These are phyloP conservation scores for Hippocampus mohnikei DNA, from an alignment of 2,113 vertebrate species.

Conservation along the genomic window DNA sequence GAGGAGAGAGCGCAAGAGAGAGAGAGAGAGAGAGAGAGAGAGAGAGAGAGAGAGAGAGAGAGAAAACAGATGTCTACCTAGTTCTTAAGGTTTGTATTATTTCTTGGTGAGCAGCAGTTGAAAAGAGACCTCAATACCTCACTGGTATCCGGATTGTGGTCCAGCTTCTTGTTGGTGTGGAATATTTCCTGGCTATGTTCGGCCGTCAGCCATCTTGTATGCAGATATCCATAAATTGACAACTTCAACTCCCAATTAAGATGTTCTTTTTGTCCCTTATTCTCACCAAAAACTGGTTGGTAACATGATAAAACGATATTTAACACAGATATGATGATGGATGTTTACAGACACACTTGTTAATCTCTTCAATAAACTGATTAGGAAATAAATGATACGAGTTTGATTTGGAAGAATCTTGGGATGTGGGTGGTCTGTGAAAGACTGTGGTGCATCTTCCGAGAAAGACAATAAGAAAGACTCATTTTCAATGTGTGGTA, in stretches of 20 bases:
- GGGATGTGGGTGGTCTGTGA: background rate
- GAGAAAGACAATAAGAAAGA: background rate
- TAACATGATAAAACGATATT: background rate
- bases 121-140: background rate
- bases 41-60: slow-evolving; percentile 33
- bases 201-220: background rate
- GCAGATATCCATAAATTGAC: background rate
- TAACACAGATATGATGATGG: background rate
- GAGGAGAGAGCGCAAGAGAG: slow-evolving; percentile 35
- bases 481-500: background rate
- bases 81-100: slow-evolving; percentile 5
- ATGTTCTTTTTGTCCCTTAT: background rate
- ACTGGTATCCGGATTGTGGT: background rate
- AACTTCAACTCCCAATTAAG: background rate
- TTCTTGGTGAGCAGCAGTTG: background rate
- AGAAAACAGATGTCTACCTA: slow-evolving; percentile 13
- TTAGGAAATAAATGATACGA: background rate
- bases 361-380: background rate
- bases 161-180: background rate
- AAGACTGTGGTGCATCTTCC: background rate
- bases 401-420: background rate
- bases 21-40: slow-evolving; percentile 31
- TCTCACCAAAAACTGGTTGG: background rate
- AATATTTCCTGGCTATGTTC: background rate
- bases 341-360: background rate